Base-by-base conservation (phyloP, 2,113 vertebrate genomes). In the Sminthopsis crassicaudata region DNA sequence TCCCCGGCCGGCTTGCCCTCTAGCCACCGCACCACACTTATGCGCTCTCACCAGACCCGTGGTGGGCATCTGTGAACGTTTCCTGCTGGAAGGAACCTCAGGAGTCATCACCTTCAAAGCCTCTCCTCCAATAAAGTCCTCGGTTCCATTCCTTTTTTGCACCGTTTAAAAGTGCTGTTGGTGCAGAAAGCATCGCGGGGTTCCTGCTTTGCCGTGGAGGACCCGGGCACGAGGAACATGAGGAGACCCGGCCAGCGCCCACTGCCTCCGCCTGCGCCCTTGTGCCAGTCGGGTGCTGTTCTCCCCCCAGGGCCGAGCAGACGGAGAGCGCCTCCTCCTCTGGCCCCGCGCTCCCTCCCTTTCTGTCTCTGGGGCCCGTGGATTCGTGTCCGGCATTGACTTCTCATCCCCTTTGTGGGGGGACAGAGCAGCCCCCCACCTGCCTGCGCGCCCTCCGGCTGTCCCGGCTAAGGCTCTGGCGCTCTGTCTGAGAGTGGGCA, bases 401-500 rank as follows among this genome's bases (percentile, higher is more conserved):
- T 76, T n/a, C 16, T 76, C n/a, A n/a, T 67, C 30, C 30, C 19
- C 36, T 76, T 67, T 27, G 55, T 3, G 2, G 60, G 14, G 54
- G 54, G 36, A 12, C 7, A 76, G 11, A 36, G 11, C 60, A 14
- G 30, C 60, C 30, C 12, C 12, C 60, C 12, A 10, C 4, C 11
- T 0, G 4, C 36, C 30, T 27, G 1, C 4, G 11, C 6, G 0
- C 36, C 67, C n/a, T 76, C 67, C 6, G 8, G 67, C 30, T 22
- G 19, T 23, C 67, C 36, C 6, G 19, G 0, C n/a, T 22, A 22
- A 76, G 67, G 36, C 8, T 50, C n/a, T 19, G 0, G 2, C n/a
- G 16, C 1, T 55, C 0, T 4, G 10, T 2, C 23, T 0, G 16
- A 6, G 46, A 3, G 24, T 5, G 2, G 92, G 27, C 91, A 12